Evolutionary conservation across 1,140 invertebrate genomes (phyloP), one percentile per base, ranked within the genome.

Genomic region (Caerostris extrusa): DNA sequence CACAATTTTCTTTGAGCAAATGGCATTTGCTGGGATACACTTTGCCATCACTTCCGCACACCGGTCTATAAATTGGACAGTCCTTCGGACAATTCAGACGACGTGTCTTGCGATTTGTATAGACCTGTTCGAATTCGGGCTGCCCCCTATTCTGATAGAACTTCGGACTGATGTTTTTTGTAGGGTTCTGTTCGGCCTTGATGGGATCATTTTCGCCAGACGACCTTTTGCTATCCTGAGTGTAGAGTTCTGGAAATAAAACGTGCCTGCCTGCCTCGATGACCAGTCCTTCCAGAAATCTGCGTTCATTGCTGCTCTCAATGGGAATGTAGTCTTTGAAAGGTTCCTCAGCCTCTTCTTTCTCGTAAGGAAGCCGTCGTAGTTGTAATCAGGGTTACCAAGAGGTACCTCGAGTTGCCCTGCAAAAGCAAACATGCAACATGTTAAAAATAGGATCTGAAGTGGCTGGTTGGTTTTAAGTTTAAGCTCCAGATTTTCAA

Each of bases 1-100:
- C 95, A 81, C 95, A 95, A 34, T 95, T 95, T 67, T 91, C 88
- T 83, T 95, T 95, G 67, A 95, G 95, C 95, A 96, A 95, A 83
- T 96, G 95, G 93, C 96, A 96, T 90, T 95, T 95, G 82, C 98
- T 98, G 14, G 97, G 97, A 96, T 99, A 99, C 94, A 98, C 98
- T 95, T 97, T 96, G 34, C 97, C 98, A 95, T 99, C 98, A 90
- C 97, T 97, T 91, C 98, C 98, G 96, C 98, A 99, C 17, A 99
- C 98, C 3, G 98, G 98, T 85, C 98, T 98, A n/a, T 95, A 94
- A 69, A 94, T 14, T 3, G 64, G 12, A 55, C 95, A 95, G 0
- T 92, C 77, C 34, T 94, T 61, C 1, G 95, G 95, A 83, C 95
- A 95, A 5, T 87, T 61, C 8, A 58, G 10, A 3, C 90, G 3